Conservation (phyloP, 92 coral and sea anemone species). For the Isaurus tuberculatus region DNA sequence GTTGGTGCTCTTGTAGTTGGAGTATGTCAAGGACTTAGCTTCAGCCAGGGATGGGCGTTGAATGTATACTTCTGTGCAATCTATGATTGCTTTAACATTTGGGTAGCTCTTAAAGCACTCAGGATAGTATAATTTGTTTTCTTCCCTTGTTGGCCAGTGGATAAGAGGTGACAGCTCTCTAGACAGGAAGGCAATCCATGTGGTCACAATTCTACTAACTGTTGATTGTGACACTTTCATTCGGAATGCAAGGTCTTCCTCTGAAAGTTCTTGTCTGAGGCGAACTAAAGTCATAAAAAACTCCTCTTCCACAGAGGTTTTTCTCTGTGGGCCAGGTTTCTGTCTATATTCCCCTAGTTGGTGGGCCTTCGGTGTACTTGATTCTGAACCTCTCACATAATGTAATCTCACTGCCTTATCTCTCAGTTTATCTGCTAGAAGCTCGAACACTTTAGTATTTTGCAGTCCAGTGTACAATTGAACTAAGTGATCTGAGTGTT, state of each 20-base stretch:
- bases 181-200: not conserved
- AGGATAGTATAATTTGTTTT: slow-evolving; percentile 42
- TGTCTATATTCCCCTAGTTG: not conserved
- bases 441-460: slow-evolving; percentile 37
- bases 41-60: slow-evolving; percentile 54
- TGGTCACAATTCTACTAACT: not conserved
- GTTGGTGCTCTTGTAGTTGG: slow-evolving; percentile 31
- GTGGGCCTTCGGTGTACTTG: not conserved
- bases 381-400: not conserved
- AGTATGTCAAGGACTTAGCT: slow-evolving; percentile 44
- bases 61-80: slow-evolving; percentile 52
- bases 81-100: slow-evolving; percentile 48
- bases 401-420: slow-evolving; percentile 32
- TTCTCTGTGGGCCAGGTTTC: not conserved
- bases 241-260: slow-evolving; percentile 1
- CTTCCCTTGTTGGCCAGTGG: not conserved
- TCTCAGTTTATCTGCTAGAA: slow-evolving; percentile 48
- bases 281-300: slow-evolving; percentile 10
- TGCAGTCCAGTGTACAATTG: slow-evolving; percentile 52
- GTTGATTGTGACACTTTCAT: not conserved
- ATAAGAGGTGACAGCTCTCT: not conserved
- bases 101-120: slow-evolving; percentile 47
- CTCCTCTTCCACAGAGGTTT: not conserved
- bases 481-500: slow-evolving; percentile 51
- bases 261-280: not conserved